Conservation (phyloP, 2,113 vertebrate genomes). For the Pteropus alecto region DNA sequence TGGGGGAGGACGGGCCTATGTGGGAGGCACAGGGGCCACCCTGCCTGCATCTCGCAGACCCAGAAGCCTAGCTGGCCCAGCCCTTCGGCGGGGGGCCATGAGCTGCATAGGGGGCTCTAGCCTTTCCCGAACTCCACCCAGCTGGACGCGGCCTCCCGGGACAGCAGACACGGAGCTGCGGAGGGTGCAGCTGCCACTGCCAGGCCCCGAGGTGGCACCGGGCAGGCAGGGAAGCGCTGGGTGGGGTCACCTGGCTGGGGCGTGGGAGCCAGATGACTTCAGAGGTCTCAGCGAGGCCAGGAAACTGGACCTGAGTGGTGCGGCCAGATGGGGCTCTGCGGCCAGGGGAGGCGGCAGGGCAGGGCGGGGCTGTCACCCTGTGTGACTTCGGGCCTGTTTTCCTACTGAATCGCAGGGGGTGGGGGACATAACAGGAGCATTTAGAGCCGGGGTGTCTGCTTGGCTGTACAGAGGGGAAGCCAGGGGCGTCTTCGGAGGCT, state of each 20-base stretch:
- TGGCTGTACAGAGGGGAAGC: background rate
- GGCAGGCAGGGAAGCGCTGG: background rate
- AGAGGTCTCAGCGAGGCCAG: background rate
- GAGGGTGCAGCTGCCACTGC: background rate
- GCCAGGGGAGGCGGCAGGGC: background rate
- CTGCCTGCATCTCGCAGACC: background rate
- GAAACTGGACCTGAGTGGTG: background rate
- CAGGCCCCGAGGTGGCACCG: background rate
- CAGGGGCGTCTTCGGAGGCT: background rate
- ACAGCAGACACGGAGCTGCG: background rate
- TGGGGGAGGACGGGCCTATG: background rate
- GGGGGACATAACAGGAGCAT: too few species aligned
- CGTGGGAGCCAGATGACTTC: conserved; percentile 20
- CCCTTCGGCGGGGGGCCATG: background rate
- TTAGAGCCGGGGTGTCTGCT: background rate
- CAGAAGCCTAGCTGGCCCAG: background rate
- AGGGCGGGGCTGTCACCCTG: fast-evolving
- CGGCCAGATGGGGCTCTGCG: fast-evolving
- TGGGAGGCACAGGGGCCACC: background rate
- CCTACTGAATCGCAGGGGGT: background rate
- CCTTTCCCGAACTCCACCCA: background rate
- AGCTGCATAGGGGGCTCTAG: background rate
- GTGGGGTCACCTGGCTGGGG: conserved; percentile 31
- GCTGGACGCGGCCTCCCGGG: background rate
- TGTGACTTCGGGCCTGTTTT: background rate